phyloP scores from a whole-genome alignment of 2,888 invertebrate genomes.

The Trachelus troglodyta region DNA sequence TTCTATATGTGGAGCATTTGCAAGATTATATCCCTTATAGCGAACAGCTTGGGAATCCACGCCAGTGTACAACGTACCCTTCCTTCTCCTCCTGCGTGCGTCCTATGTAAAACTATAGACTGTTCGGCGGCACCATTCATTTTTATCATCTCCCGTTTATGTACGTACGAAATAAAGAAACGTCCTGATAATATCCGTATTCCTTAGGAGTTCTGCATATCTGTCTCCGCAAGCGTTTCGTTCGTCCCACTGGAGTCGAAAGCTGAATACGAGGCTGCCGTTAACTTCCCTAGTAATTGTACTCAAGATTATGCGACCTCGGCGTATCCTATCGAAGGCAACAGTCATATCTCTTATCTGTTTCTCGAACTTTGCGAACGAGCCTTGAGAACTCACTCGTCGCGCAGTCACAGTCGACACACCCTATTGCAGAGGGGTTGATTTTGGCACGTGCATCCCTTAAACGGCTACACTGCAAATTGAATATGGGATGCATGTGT shows the following conservation, averaged over 20 bases:
- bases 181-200: background rate
- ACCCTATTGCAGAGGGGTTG: too few species aligned
- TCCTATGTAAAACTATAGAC: background rate
- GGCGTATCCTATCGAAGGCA: too few species aligned
- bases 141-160: background rate
- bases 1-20: background rate
- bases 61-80: background rate
- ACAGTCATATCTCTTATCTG: background rate
- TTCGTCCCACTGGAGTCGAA: background rate
- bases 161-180: background rate
- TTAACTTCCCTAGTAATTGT: background rate
- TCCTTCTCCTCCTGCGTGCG: background rate
- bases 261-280: background rate
- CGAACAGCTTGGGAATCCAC: background rate
- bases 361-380: background rate
- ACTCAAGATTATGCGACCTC: too few species aligned
- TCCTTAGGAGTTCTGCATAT: background rate
- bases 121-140: background rate
- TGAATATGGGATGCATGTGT: background rate
- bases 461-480: too few species aligned
- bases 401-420: too few species aligned
- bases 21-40: background rate
- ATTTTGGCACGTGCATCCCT: too few species aligned
- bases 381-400: background rate
- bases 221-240: background rate